Percentiles rank a stretch among this genome's conserved stretches.
Evolutionary conservation across 2,113 vertebrate species (phyloP).

Genomic region (Poicephalus meyeri): DNA sequence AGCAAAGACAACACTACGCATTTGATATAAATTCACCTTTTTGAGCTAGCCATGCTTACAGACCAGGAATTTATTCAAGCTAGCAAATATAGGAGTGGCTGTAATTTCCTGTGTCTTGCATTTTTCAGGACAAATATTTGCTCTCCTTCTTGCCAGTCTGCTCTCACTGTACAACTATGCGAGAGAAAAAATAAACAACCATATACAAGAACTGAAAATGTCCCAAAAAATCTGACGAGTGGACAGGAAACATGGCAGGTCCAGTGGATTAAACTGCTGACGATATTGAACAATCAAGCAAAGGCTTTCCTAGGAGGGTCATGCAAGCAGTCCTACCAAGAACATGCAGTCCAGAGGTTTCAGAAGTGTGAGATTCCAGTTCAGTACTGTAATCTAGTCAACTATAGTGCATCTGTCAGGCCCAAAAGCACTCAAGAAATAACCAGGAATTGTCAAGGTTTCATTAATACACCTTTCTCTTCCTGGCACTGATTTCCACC

Average conservation of each 20-base stretch:
- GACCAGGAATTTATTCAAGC: constrained; percentile 28
- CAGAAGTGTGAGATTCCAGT: neutral
- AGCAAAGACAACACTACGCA: constrained; percentile 3
- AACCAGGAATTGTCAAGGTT: neutral
- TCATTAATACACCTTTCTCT: neutral
- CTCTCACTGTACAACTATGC: constrained; percentile 29
- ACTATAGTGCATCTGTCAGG: neutral
- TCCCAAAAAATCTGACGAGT: neutral
- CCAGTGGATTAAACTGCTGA: neutral
- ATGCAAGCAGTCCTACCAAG: neutral
- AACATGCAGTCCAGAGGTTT: neutral
- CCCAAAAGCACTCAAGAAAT: neutral
- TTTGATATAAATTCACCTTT: constrained; percentile 31
- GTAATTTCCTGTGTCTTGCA: constrained; percentile 43
- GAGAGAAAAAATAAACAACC: constrained; percentile 36
- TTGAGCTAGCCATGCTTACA: constrained; percentile 36
- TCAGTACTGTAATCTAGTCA: neutral
- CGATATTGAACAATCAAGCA: neutral
- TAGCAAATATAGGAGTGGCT: constrained; percentile 23
- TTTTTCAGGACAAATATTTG: constrained; percentile 34
- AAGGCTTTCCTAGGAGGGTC: neutral
- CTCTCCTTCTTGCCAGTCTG: constrained; percentile 35
- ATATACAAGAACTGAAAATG: constrained; percentile 28
- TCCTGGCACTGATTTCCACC: neutral
- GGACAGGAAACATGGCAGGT: neutral